Evolutionary conservation across 2,888 invertebrate species (phyloP), one percentile per base, ranked within the genome.

Genomic region (Heliconius ismenius): DNA sequence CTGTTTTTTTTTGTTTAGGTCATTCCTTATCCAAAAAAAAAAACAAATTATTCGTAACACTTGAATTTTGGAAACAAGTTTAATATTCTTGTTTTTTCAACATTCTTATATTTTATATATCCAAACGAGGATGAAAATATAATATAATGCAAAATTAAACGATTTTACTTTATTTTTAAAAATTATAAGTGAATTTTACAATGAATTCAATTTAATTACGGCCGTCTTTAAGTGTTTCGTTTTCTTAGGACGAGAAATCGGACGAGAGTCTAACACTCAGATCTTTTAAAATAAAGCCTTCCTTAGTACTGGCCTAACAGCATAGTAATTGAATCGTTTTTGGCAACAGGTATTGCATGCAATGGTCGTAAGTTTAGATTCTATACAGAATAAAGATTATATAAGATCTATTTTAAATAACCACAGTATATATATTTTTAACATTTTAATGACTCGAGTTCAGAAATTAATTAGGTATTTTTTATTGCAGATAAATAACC

Each of bases 31-130:
- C 32, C 32, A 32, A 32, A 32, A 32, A 32, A 49, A 49, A 32
- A 69, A 70, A 58, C 54, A 72, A 72, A 64, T 75, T 62, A 62
- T 60, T 62, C 28, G 49, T 73, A 39, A 28, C 43, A 62, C 4
- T 43, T 6, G 21, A 73, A 32, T 73, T 73, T 63, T n/a, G 26
- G 24, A n/a, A 70, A 32, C 32, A 28, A 54, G 18, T 54, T 32
- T 18, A 2, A 18, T 3, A 6, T 49, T n/a, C 15, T 32, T 54
- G 10, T 21, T 69, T 21, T 11, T 18, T 69, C n/a, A 1, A n/a
- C 11, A 69, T 70, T 54, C 7, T n/a, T 58, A 70, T 15, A n/a
- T 32, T 13, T 32, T 1, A 28, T 28, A 28, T 28, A 28, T 28
- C 0, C 0, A 32, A 32, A 32, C 7, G 32, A 7, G 32, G 1